phyloP scores from a whole-genome alignment of 2,888 invertebrate species.

The Hecatera dysodea region DNA sequence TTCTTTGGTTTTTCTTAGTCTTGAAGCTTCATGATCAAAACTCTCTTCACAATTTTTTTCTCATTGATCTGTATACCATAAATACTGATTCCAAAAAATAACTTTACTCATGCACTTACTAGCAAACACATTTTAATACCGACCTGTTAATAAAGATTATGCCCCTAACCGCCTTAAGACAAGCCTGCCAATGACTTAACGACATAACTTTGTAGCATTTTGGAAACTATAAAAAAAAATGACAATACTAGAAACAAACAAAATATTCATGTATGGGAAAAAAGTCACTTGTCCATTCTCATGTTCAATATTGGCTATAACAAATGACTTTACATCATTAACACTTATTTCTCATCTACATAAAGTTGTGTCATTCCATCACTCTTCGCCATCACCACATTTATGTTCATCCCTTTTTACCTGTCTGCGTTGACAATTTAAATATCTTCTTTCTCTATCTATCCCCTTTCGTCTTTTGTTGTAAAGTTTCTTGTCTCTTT shows the following conservation, averaged over 20 bases:
- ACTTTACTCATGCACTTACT: too few relatives aligned
- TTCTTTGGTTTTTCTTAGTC: too few relatives aligned
- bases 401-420: conserved; percentile 38
- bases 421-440: conserved; percentile 32
- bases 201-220: too few relatives aligned
- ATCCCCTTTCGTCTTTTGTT: background rate
- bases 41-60: too few relatives aligned
- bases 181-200: too few relatives aligned
- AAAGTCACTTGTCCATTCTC: conserved; percentile 37
- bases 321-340: conserved; percentile 50
- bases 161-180: too few relatives aligned
- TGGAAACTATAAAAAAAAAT: too few relatives aligned
- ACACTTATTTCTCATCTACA: conserved; percentile 51
- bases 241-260: background rate
- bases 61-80: too few relatives aligned
- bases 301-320: conserved; percentile 50
- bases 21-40: too few relatives aligned
- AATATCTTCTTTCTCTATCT: conserved; percentile 38
- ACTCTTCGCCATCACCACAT: conserved; percentile 41
- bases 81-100: too few relatives aligned
- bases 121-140: too few relatives aligned
- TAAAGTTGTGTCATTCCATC: conserved; percentile 57
- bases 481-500: conserved; percentile 20
- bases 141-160: too few relatives aligned
- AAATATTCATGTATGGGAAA: conserved; percentile 44